Percentiles rank a stretch among this genome's conserved stretches.
Evolutionary conservation across 2,888 invertebrate species (phyloP).

Genomic region (Calameuta pallipes): DNA sequence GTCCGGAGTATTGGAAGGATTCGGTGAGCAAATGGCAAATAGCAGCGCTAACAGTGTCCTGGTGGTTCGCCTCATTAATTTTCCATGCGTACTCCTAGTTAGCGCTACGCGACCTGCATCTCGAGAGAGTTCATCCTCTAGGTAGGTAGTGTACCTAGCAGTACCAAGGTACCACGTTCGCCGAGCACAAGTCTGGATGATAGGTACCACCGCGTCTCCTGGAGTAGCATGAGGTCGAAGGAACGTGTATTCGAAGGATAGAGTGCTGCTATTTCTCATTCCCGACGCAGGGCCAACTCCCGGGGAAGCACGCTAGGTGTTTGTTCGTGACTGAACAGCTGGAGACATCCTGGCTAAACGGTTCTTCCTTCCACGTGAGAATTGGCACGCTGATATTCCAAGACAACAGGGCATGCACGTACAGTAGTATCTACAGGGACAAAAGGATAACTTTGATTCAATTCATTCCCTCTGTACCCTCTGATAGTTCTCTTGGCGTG

Average conservation of each 20-base stretch:
- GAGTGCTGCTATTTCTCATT: conserved; percentile 30
- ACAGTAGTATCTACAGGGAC: conserved; percentile 1
- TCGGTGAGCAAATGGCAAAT: neutral
- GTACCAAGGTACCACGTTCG: neutral
- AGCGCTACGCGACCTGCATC: neutral
- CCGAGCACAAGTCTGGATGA: neutral
- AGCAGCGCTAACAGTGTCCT: neutral
- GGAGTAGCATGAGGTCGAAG: neutral
- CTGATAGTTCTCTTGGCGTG: neutral
- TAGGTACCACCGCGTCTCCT: neutral
- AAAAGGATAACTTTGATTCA: conserved; percentile 16
- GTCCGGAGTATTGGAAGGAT: neutral
- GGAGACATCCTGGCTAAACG: neutral
- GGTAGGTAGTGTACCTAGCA: neutral
- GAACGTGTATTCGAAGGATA: neutral
- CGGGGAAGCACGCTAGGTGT: conserved; percentile 5
- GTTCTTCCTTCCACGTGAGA: neutral
- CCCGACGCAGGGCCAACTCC: conserved; percentile 25
- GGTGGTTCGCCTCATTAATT: neutral
- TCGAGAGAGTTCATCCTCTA: neutral
- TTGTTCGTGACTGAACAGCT: conserved; percentile 36
- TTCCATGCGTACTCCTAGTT: neutral
- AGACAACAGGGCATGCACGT: neutral
- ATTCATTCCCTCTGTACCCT: neutral
- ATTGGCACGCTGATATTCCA: neutral